Base-by-base conservation (phyloP, 2,113 vertebrate genomes). In the Percopsis transmontana region DNA sequence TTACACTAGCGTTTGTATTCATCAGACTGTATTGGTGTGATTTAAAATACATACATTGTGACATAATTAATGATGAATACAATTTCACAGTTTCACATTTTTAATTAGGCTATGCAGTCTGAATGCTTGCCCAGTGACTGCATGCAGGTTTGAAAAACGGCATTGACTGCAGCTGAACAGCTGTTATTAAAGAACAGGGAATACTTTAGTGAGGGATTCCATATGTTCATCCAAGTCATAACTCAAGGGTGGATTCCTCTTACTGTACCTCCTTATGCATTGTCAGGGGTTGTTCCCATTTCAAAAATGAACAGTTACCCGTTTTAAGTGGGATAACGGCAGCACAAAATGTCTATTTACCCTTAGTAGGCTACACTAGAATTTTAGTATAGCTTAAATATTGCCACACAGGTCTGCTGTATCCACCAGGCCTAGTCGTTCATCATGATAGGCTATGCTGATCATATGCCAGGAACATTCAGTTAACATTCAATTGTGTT, bases 141-240 rank as follows among this genome's bases (percentile, higher is more conserved):
- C 27, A 33, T 33, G 27, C 27, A 5, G n/a, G n/a, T n/a, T 68
- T 15, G 16, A 23, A 50, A 68, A 61, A 66, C 64, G 69, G 73
- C 41, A 38, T 11, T 68, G 71, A 69, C 74, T 55, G 53, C 57
- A 47, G 68, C 19, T 44, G 60, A 75, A 33, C 82, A 85, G 79
- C 80, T 86, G 82, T 74, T 82, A 47, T 51, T 64, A 53, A 79
- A 67, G 57, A 77, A 56, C 62, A 56, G 60, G 33, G 76, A 23
- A 76, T 48, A 66, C 27, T 41, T 66, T 63, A 70, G 58, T 67
- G 67, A 60, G 54, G 57, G 48, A 19, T 38, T 6, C 72, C 82
- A 85, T 78, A 82, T 83, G 87, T 74, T 51, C 54, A 14, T 41
- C 14, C 14, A 39, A 64, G 71, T 81, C 69, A 39, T 39, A 48